phyloP scores from a whole-genome alignment of 2,888 invertebrate species.

The Gastracanthus pulcherrimus region DNA sequence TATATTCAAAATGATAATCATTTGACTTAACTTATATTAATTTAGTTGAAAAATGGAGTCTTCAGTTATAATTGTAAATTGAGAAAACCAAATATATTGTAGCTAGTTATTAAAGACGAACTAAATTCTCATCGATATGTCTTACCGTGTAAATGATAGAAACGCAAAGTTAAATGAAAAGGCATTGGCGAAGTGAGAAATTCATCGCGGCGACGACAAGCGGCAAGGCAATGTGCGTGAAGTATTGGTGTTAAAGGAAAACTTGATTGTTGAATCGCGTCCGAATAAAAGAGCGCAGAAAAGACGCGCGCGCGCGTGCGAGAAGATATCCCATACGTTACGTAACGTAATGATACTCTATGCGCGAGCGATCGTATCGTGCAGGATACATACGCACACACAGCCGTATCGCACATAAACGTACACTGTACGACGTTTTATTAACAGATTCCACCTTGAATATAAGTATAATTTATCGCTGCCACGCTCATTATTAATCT shows the following conservation, averaged over 20 bases:
- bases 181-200: neutral
- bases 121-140: no score
- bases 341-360: slow-evolving; percentile 29
- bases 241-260: neutral
- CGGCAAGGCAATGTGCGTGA: neutral
- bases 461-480: slow-evolving; percentile 5
- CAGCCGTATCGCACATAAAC: neutral
- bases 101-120: no score
- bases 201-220: neutral
- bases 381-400: neutral
- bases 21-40: no score
- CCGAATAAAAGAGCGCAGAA: neutral
- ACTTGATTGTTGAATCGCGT: neutral
- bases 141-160: neutral
- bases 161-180: slow-evolving; percentile 28
- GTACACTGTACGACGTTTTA: neutral
- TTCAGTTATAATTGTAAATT: no score
- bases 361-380: slow-evolving; percentile 28
- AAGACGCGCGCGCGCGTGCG: neutral
- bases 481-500: slow-evolving; percentile 10
- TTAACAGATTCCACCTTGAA: slow-evolving; percentile 42
- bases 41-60: no score
- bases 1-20: no score
- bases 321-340: slow-evolving; percentile 38
- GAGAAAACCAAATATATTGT: no score